Percentiles rank a stretch among this genome's conserved stretches.
Evolutionary conservation across 2,797 vertebrate genomes (phyloP).

Genomic region (Sebastes taczanowskii): DNA sequence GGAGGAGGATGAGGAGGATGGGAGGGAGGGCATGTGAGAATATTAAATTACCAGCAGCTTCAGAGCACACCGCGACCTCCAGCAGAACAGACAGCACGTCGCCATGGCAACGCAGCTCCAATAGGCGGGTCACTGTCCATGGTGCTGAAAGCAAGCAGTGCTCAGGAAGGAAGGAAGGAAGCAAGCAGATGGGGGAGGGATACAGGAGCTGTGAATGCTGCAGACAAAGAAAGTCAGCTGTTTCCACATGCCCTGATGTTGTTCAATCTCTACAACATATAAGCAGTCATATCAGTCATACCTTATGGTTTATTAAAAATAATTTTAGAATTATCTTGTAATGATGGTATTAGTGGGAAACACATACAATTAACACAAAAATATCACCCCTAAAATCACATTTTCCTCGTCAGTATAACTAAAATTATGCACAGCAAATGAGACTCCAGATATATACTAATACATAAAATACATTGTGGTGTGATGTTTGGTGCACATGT

Average conservation of each 20-base stretch:
- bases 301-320: background rate
- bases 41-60: conserved; percentile 58
- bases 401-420: background rate
- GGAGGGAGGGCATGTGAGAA: conserved; percentile 1
- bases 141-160: conserved; percentile 59
- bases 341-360: background rate
- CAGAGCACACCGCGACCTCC: conserved; percentile 34
- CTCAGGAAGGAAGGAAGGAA: background rate
- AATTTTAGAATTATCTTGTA: background rate
- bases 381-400: background rate
- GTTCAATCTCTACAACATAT: background rate
- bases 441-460: background rate
- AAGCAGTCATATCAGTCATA: background rate
- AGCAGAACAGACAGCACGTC: conserved; percentile 50
- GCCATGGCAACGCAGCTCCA: conserved; percentile 74
- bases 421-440: background rate
- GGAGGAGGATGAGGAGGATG: too few relatives aligned
- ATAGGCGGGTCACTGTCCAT: conserved; percentile 60
- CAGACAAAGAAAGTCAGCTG: conserved; percentile 27
- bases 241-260: background rate
- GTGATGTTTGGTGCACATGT: background rate
- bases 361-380: background rate
- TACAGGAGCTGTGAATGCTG: conserved; percentile 17
- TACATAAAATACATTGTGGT: background rate
- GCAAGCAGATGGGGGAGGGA: conserved; percentile 33